Evolutionary conservation across 2,888 invertebrate species (phyloP), one percentile per base, ranked within the genome.

Genomic region (Oligia fasciuncula): DNA sequence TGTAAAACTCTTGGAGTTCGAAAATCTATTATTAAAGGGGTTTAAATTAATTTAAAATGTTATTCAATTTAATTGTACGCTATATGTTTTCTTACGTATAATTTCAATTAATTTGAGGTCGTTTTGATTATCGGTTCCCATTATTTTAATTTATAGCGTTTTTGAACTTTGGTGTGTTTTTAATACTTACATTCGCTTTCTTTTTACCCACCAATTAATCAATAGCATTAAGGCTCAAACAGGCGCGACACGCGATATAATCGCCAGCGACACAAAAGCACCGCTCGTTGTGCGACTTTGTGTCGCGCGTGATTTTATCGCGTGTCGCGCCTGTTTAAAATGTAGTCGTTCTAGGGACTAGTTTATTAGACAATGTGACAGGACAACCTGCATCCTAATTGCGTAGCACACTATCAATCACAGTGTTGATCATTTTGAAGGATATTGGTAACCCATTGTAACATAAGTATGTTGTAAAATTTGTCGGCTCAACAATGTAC

Each of bases 11-110:
- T 73, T 9, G 68, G 43, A 54, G 63, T 66, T 86, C 67, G 43
- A 66, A 87, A 72, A 68, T 73, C 77, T 29, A 29, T 1, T 29
- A 75, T 81, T 73, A 74, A 76, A 85, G 78, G 75, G 76, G 72
- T 76, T 86, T 77, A 63, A 86, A 82, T 82, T 62, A 85, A 73
- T 63, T 71, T 67, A 0, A 66, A 79, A 77, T 79, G 73, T 80
- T 79, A 76, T 86, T 77, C 72, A 79, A 79, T 85, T 85, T 79
- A 73, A 89, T 78, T 75, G 77, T 46, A 62, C n/a, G 62, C 35
- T 46, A 63, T 77, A 76, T 75, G 72, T 83, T 76, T 83, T 85
- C 87, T 73, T 73, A 79, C 46, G 49, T 76, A 73, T 73, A 76
- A 80, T 81, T 71, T 80, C 69, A 79, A 86, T 86, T 79, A 77